Conservation (phyloP, 2,888 invertebrate species). For the Agriopis leucophaearia region DNA sequence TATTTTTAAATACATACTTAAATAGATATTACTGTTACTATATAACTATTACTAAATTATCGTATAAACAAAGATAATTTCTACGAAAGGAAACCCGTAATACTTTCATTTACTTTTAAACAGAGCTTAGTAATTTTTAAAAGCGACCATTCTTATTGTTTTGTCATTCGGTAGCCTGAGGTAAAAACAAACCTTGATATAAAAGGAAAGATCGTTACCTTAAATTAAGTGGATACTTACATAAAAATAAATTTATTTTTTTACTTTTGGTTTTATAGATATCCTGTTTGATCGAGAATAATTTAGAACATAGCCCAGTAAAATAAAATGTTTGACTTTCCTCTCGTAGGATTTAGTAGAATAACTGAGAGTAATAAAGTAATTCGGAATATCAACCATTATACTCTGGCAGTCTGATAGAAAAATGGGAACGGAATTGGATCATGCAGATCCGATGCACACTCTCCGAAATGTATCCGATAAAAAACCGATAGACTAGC, state of each 20-base stretch:
- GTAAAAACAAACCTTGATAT: not conserved
- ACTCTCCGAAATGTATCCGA: too few species aligned
- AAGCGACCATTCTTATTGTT: conserved; percentile 11
- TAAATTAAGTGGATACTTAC: not conserved
- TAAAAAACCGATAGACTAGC: too few species aligned
- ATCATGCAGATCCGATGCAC: too few species aligned
- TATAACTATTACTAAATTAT: not conserved
- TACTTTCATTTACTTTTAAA: not conserved
- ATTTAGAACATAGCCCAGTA: not conserved
- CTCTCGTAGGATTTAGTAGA: too few species aligned
- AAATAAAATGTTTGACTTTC: not conserved
- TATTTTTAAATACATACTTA: too few species aligned
- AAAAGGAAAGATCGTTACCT: not conserved
- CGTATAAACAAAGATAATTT: not conserved
- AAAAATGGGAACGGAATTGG: too few species aligned
- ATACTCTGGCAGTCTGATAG: too few species aligned
- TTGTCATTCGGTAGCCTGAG: conserved; percentile 5
- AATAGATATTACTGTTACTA: too few species aligned
- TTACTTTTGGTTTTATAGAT: not conserved
- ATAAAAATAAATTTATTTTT: not conserved
- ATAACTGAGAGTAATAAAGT: too few species aligned
- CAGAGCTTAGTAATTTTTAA: conserved; percentile 3
- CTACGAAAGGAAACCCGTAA: not conserved
- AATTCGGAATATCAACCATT: too few species aligned
- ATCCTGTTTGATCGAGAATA: not conserved